Percentiles rank a stretch among this genome's conserved stretches.
These are phyloP conservation scores for Conchocele bisecta DNA, from an alignment of 2,888 invertebrate genomes.

Conservation along the genomic window DNA sequence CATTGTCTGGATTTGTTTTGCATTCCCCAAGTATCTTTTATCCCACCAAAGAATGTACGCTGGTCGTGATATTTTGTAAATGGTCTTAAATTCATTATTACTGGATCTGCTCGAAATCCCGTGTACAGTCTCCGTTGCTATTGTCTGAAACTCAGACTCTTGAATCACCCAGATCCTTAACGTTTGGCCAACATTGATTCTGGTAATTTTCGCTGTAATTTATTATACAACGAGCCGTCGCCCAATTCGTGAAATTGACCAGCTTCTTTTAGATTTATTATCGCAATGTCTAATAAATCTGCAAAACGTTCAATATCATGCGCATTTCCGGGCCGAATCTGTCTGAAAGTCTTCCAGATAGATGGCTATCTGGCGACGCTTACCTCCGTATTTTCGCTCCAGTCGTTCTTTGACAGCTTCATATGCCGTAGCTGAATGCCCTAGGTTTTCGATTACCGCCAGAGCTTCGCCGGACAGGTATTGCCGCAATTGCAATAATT, in stretches of 20 bases:
- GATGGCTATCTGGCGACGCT: constrained; percentile 12
- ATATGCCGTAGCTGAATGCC: constrained; percentile 21
- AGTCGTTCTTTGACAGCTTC: constrained; percentile 14
- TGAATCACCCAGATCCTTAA: constrained; percentile 15
- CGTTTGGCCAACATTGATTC: constrained; percentile 8
- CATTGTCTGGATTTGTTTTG: background rate
- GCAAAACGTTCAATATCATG: constrained; percentile 12
- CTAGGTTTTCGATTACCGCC: constrained; percentile 8
- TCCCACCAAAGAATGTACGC: constrained; percentile 1
- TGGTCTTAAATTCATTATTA: background rate
- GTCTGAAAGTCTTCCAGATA: no score
- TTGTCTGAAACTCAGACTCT: constrained; percentile 28
- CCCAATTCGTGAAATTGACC: constrained; percentile 4
- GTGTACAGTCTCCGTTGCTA: constrained; percentile 17
- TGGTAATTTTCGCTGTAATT: constrained; percentile 22
- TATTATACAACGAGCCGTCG: constrained; percentile 19
- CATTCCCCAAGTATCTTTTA: background rate
- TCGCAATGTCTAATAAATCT: constrained; percentile 4
- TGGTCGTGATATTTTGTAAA: background rate
- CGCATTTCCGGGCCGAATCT: constrained; percentile 3
- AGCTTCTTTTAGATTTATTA: constrained; percentile 25
- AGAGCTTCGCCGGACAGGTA: constrained; percentile 25
- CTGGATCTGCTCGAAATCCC: background rate
- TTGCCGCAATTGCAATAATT: constrained; percentile 24
- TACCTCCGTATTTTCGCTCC: constrained; percentile 16